Percentiles rank a stretch among this genome's conserved stretches.
Evolutionary conservation across 2,888 invertebrate species (phyloP).

Genomic region (Pyrochroa serraticornis): DNA sequence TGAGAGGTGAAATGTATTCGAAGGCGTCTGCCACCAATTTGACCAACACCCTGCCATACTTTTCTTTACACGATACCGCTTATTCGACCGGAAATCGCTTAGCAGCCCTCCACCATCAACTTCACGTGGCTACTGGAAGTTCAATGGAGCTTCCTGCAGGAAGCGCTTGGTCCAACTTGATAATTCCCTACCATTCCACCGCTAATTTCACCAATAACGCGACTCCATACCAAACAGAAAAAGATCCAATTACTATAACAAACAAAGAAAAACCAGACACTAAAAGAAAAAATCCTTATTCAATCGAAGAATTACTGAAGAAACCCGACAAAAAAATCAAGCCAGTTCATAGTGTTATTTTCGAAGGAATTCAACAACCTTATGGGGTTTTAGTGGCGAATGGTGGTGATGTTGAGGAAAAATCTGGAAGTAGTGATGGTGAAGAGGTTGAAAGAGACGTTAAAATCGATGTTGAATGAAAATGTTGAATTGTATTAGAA

Average conservation of each 20-base stretch:
- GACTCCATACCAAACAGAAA: constrained; percentile 30
- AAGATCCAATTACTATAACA: constrained; percentile 38
- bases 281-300: constrained; percentile 81
- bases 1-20: constrained; percentile 48
- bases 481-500: neutral
- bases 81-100: constrained; percentile 60
- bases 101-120: constrained; percentile 61
- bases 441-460: constrained; percentile 44
- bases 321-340: constrained; percentile 73
- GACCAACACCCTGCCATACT: constrained; percentile 42
- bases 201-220: constrained; percentile 48
- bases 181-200: constrained; percentile 61
- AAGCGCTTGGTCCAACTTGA: constrained; percentile 63
- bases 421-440: constrained; percentile 34
- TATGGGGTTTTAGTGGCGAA: constrained; percentile 44
- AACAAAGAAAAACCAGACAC: constrained; percentile 43
- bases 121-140: constrained; percentile 56
- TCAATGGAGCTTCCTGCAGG: constrained; percentile 52
- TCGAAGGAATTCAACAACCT: constrained; percentile 43
- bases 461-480: constrained; percentile 47
- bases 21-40: constrained; percentile 42
- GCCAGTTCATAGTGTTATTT: constrained; percentile 29
- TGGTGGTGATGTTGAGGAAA: constrained; percentile 24
- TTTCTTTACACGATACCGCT: constrained; percentile 46
- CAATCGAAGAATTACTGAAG: constrained; percentile 84